Evolutionary conservation across 2,113 vertebrate species (phyloP).

Genomic region (Anarhynchus alexandrinus): DNA sequence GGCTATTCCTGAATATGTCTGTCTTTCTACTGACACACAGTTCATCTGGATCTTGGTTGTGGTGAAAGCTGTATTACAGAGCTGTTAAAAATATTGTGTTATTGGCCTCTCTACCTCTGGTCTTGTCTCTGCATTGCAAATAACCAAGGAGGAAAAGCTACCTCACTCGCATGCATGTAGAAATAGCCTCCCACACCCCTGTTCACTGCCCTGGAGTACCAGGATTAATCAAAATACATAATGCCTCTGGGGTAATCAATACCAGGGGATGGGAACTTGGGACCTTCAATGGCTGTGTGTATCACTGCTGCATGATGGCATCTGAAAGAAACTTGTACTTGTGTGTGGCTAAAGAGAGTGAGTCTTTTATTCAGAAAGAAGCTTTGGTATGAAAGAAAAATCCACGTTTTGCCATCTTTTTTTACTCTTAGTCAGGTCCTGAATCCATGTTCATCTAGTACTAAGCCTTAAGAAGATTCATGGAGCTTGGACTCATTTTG

Average conservation of each 20-base stretch:
- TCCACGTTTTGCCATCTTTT: neutral
- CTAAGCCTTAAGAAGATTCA: neutral
- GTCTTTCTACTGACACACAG: neutral
- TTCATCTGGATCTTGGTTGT: neutral
- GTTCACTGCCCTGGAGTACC: neutral
- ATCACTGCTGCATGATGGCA: neutral
- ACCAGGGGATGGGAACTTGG: neutral
- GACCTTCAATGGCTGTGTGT: rapidly evolving
- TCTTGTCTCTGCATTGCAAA: neutral
- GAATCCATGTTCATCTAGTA: neutral
- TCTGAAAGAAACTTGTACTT: neutral
- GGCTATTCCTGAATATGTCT: neutral
- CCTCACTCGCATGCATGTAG: neutral
- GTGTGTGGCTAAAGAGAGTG: neutral
- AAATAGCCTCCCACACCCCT: neutral
- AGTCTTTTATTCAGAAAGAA: neutral
- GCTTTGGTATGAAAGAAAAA: neutral
- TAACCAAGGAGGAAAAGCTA: neutral
- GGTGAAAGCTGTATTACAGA: neutral
- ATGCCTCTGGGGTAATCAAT: neutral
- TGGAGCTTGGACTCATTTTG: neutral
- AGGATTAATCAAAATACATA: neutral
- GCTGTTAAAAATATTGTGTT: neutral
- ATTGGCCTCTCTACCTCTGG: neutral
- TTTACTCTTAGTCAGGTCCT: neutral